These are phyloP conservation scores for cattle (Bos taurus) DNA, from an alignment of 2,113 vertebrate species.

Conservation along the genomic window ARS-UCD2.0 NC_037329.1:97991001-97991500, in stretches of 20 bases:
- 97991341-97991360: background rate
- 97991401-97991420: background rate
- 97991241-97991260: background rate
- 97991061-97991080: background rate
- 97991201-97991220: background rate
- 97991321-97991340: background rate
- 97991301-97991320: background rate
- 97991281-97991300: background rate
- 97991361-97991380: background rate
- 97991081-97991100: background rate
- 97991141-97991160: background rate
- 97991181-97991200: background rate
- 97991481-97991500: background rate
- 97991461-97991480: background rate
- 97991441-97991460: background rate
- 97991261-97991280: background rate
- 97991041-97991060: background rate
- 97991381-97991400: background rate
- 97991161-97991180: background rate
- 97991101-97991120: background rate
- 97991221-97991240: background rate
- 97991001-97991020: conserved; percentile 63
- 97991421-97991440: background rate
- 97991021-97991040: conserved; percentile 62
- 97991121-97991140: background rate